Base-by-base conservation (phyloP, 2,888 invertebrate genomes). In the Lithophane socia region DNA sequence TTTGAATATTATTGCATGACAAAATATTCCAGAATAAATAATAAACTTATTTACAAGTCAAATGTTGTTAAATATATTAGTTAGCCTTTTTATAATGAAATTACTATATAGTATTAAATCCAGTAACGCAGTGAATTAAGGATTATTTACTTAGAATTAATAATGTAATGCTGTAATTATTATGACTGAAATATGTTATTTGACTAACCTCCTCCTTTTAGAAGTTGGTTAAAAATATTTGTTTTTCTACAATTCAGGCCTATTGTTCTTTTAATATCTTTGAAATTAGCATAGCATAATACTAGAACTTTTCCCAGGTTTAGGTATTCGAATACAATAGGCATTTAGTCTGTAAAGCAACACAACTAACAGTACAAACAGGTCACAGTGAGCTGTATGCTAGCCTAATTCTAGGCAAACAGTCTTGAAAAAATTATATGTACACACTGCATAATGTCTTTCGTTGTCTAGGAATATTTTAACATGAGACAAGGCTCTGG, bases 361-460 rank as follows among this genome's bases (percentile, higher is more conserved):
- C 52, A 61, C 16, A 85, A 60, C 10, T 78, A 75, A 73, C 83
- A 82, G 67, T 73, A 65, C 9, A 29, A 29, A 64, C 49, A 21
- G 12, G 49, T 49, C n/a, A 54, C 54, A 72, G 65, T 70, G 24
- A 71, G n/a, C 12, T 24, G 2, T 52, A 37, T 42, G 60, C 12
- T 44, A 37, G 12, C 0, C 44, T 9, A 18, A 58, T 42, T 61
- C 37, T 52, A 52, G 10, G 58, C 63, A 73, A 67, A 71, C 70
- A 75, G 0, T 24, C 16, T 3, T 24, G 3, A 10, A 47, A 47
- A 80, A 64, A 47, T 12, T 13, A 18, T 44, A 37, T 24, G 44
- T 29, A 18, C 3, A 18, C 18, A 16, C 5, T 66, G 18, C 13
- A 7, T 24, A 18, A n/a, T 44, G 5, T n/a, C n/a, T n/a, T n/a